A percentile compares a stretch with the other conserved stretches of the same genome.
These are phyloP conservation scores for Brachycybe producta DNA, from an alignment of 2,888 invertebrate genomes.

Conservation along the genomic window DNA sequence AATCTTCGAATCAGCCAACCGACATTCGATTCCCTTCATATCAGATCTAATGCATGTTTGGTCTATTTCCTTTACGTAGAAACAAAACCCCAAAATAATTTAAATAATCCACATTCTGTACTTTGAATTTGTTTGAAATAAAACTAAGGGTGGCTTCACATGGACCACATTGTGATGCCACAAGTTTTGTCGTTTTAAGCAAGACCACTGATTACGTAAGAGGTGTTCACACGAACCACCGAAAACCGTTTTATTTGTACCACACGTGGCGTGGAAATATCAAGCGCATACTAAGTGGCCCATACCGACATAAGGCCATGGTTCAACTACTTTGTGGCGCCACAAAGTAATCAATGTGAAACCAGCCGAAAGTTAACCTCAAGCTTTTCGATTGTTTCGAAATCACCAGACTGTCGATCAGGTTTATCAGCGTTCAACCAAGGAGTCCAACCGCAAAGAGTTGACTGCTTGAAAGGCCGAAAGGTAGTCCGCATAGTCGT, in stretches of 20 bases:
- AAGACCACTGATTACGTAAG: too few relatives aligned
- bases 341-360: not conserved
- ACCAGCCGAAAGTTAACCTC: not conserved
- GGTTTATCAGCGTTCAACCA: constrained; percentile 16
- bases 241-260: too few relatives aligned
- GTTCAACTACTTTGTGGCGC: not conserved
- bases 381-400: constrained; percentile 14
- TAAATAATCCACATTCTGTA: not conserved
- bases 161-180: not conserved
- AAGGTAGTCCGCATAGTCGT: too few relatives aligned
- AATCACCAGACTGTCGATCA: constrained; percentile 8
- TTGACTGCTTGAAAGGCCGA: too few relatives aligned
- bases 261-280: too few relatives aligned
- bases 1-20: constrained; percentile 24
- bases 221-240: too few relatives aligned
- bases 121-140: not conserved
- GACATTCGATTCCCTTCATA: constrained; percentile 27
- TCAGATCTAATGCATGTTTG: constrained; percentile 20
- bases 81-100: too few relatives aligned
- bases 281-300: too few relatives aligned
- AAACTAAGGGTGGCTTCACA: too few relatives aligned
- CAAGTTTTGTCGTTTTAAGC: too few relatives aligned
- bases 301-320: too few relatives aligned
- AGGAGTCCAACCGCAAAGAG: constrained; percentile 15
- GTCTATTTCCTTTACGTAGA: constrained; percentile 15